Conservation (phyloP, 2,113 vertebrate genomes). For the Eclectus roratus region DNA sequence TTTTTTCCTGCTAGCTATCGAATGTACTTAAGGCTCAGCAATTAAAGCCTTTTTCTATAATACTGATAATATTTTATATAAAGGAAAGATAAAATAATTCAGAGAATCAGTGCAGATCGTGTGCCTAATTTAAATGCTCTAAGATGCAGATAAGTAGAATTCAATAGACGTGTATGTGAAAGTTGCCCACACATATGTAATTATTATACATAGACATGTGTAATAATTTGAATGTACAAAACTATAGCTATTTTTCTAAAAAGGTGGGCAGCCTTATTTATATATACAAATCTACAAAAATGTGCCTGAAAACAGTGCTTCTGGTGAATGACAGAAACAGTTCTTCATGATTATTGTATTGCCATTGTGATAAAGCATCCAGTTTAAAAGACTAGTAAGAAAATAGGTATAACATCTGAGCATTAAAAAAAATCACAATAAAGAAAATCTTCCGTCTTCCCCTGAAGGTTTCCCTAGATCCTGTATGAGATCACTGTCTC, state of each 20-base stretch:
- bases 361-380: neutral
- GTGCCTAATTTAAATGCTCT: neutral
- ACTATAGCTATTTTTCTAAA: neutral
- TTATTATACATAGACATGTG: neutral
- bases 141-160: neutral
- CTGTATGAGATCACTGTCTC: neutral
- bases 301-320: neutral
- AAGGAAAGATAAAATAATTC: neutral
- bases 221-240: neutral
- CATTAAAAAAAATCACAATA: neutral
- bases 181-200: neutral
- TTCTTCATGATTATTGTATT: neutral
- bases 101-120: neutral
- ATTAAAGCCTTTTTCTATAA: neutral
- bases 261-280: neutral
- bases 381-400: neutral
- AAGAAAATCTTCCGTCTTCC: neutral
- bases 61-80: neutral
- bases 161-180: neutral
- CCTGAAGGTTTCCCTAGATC: neutral
- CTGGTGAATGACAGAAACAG: neutral
- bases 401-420: rapidly evolving
- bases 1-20: neutral
- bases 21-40: neutral
- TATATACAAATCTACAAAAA: neutral